These are phyloP conservation scores for Eurystomus gularis DNA, from an alignment of 2,113 vertebrate genomes.

Conservation along the genomic window DNA sequence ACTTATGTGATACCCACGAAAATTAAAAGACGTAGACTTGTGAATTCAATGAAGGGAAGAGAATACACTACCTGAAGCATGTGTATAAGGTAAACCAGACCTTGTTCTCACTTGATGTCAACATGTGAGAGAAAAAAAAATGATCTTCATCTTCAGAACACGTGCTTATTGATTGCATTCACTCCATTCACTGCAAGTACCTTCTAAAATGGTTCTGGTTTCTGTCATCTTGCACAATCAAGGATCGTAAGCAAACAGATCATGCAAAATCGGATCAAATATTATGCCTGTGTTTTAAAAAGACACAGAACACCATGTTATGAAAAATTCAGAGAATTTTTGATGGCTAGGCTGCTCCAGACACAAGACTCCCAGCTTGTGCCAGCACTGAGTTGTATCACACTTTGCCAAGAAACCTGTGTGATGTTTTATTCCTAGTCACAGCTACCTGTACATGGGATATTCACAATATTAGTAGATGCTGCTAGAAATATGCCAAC, in stretches of 20 bases:
- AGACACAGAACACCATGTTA: neutral
- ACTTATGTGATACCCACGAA: neutral
- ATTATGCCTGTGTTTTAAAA: neutral
- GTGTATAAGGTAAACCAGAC: neutral
- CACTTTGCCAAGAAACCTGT: neutral
- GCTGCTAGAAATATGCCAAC: neutral
- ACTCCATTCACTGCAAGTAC: neutral
- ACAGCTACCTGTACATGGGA: fast-evolving
- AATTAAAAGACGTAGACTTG: fast-evolving
- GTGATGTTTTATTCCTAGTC: neutral
- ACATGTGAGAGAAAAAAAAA: neutral
- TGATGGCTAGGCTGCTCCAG: neutral
- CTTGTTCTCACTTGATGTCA: neutral
- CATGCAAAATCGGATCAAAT: neutral
- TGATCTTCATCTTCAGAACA: neutral
- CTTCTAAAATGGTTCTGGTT: neutral
- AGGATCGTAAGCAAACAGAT: neutral
- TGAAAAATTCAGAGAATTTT: neutral
- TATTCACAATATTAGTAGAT: neutral
- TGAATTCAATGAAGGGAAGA: neutral
- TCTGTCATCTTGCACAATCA: neutral
- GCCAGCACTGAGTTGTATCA: neutral
- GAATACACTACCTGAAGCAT: neutral
- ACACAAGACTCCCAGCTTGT: neutral
- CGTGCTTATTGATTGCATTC: fast-evolving